These are phyloP conservation scores for Brachypteracias leptosomus DNA, from an alignment of 2,113 vertebrate species.

Conservation along the genomic window DNA sequence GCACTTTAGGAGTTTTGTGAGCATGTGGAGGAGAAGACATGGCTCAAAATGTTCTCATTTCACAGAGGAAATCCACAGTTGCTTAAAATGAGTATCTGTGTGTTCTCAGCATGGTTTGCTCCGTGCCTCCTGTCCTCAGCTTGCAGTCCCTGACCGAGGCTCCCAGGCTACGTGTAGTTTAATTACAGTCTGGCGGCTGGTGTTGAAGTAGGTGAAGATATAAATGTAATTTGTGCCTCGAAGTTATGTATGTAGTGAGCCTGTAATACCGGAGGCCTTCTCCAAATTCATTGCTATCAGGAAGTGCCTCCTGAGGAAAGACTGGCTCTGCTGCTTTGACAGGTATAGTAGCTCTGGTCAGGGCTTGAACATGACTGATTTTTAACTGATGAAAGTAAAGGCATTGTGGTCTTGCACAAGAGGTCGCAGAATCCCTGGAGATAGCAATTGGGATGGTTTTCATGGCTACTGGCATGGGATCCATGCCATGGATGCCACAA, in stretches of 20 bases:
- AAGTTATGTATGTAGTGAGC: not conserved
- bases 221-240: not conserved
- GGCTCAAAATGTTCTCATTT: rapidly evolving
- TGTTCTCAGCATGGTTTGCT: not conserved
- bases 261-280: not conserved
- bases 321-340: not conserved
- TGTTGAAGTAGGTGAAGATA: not conserved
- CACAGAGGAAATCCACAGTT: rapidly evolving
- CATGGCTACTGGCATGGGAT: not conserved
- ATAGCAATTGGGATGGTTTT: not conserved
- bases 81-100: not conserved
- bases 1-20: not conserved
- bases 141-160: not conserved
- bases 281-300: rapidly evolving
- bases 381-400: not conserved
- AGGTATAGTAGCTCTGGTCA: not conserved
- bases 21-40: rapidly evolving
- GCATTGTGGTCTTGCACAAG: rapidly evolving
- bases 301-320: not conserved
- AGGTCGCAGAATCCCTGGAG: not conserved
- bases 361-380: not conserved
- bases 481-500: too few species aligned
- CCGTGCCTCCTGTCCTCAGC: rapidly evolving
- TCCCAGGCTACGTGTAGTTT: not conserved
- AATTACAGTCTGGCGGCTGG: not conserved